phyloP scores from a whole-genome alignment of 2,797 vertebrate genomes.

The Sebastes umbrosus region DNA sequence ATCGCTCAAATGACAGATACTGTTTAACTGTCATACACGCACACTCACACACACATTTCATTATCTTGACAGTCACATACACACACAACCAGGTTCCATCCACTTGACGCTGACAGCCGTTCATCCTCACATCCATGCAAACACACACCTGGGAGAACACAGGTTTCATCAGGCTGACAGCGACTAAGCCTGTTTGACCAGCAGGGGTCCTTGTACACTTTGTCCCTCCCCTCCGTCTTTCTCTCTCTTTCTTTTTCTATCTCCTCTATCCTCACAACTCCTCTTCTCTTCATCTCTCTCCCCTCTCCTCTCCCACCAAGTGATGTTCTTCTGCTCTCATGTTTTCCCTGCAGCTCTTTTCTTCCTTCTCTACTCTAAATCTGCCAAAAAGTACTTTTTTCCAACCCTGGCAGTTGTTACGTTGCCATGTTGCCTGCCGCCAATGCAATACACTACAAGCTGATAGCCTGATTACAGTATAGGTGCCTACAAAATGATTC shows the following conservation, averaged over 20 bases:
- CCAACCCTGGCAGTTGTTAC: not conserved
- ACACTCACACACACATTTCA: not conserved
- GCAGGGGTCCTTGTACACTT: slow-evolving; percentile 13
- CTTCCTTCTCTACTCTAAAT: not conserved
- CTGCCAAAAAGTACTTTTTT: not conserved
- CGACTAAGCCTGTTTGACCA: slow-evolving; percentile 23
- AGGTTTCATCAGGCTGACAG: slow-evolving; percentile 24
- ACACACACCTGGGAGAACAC: slow-evolving; percentile 19
- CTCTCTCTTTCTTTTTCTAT: not conserved
- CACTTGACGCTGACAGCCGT: not conserved
- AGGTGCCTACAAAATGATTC: not conserved
- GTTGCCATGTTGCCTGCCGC: not conserved
- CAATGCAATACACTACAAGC: not conserved
- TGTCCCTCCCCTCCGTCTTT: not conserved
- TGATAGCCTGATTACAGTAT: not conserved
- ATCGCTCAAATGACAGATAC: slow-evolving; percentile 24
- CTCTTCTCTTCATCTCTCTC: not conserved
- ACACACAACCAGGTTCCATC: slow-evolving; percentile 12
- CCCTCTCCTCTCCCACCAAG: not conserved
- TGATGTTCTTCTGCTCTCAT: not conserved
- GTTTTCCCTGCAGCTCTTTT: not conserved
- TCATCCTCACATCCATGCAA: slow-evolving; percentile 30
- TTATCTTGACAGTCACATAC: not conserved
- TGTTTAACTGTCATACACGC: slow-evolving; percentile 22
- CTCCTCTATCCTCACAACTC: not conserved